Base-by-base conservation (phyloP, 2,888 invertebrate genomes). In the Phaedon cochleariae region DNA sequence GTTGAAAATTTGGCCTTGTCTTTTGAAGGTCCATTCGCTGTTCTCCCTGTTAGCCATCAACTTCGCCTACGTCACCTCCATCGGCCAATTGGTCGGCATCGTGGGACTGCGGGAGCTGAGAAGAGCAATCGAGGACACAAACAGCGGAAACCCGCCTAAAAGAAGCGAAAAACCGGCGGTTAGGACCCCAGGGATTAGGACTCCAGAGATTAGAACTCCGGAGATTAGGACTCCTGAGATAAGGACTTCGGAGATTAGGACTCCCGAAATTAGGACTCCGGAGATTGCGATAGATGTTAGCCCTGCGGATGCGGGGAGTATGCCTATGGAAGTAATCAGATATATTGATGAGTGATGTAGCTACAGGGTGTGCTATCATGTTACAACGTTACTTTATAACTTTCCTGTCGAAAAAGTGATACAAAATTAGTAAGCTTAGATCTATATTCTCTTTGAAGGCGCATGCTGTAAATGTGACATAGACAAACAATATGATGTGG, bases 31-130 rank as follows among this genome's bases (percentile, higher is more conserved):
- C 68, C 76, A 77, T 59, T 73, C 74, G 84, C 95, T 97, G 4
- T 98, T 98, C 84, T 97, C 97, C 18, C 92, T 98, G 86, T 89
- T 98, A 74, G 97, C 96, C 18, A 92, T 98, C 37, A 96, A 96
- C 84, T 93, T 95, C 77, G 97, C 97, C 0, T 98, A 98, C 82
- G 98, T 98, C 20, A 98, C 98, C 0, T 93, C 96, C 67, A 95
- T 95, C 59, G 97, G 98, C 0, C 86, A 93, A 71, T 88, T 98
- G 1, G 94, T 98, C 6, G 98, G 98, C 0, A 97, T 98, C 0
- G 97, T 98, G 2, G 96, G 95, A 0, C 86, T 98, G 0, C 95
- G 95, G 84, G 98, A 98, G 89, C 86, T 95, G 51, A 26, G 7
- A 26, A 26, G 92, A 83, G 94, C 95, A 6, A 95, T 95, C 67